Evolutionary conservation across 2,888 invertebrate species (phyloP), one percentile per base, ranked within the genome.

Genomic region (Trissolcus japonicus): DNA sequence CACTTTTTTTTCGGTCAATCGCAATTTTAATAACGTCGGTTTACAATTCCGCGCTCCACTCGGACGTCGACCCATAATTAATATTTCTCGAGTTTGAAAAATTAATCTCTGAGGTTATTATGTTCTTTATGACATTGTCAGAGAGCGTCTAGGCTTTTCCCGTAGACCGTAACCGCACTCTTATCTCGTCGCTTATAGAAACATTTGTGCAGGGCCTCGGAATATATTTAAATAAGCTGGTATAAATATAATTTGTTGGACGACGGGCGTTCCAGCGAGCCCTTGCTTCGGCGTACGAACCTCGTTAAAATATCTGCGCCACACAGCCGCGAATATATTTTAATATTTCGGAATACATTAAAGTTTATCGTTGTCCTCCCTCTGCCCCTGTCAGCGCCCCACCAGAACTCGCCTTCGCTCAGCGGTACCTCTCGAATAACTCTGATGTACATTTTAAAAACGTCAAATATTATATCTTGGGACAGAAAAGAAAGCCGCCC

Each of bases 271-370:
- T 74, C 75, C 72, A 73, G 79, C 76, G 76, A 77, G 68, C 79
- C 35, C 35, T 69, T 68, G 74, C 76, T 71, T 76, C 77, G 73
- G 73, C 76, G 78, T 77, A 83, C 85, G 81, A 79, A 84, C 81
- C 85, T 86, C 86, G 87, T 86, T 86, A 87, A 87, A 86, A 86
- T 87, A 88, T 88, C 86, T 85, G 82, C 87, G 84, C 83, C 84
- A 82, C 85, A 84, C 85, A 84, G 82, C 84, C 83, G 81, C 81
- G 88, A 88, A 88, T 88, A 88, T 88, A 88, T 88, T 88, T 88
- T 88, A 88, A 88, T 88, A 88, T 88, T 88, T 88, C 85, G 86
- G 87, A 87, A 88, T 88, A 88, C 86, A 88, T 88, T 87, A 88
- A 88, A 88, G 86, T 88, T 88, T 88, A 88, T 88, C 87, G 87